Conservation (phyloP, 2,888 invertebrate species). For the Lepidocyrtinus sp. region DNA sequence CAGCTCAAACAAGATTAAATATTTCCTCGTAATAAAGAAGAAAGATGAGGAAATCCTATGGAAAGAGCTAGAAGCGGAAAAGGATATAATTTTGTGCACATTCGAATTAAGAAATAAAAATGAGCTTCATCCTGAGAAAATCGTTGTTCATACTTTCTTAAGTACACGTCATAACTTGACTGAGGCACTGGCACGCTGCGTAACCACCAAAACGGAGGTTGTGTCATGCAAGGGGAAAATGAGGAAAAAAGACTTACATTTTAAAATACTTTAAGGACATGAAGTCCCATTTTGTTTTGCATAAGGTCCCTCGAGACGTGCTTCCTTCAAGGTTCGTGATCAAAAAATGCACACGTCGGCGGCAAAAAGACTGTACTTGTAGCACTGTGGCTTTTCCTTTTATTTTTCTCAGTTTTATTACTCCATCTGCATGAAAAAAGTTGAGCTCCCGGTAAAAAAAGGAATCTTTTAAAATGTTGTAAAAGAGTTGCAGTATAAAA, state of each 20-base stretch:
- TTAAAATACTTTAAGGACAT: constrained; percentile 13
- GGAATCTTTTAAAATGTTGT: constrained; percentile 1
- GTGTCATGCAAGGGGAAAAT: constrained; percentile 27
- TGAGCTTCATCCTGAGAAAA: neutral
- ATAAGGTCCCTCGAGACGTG: constrained; percentile 51
- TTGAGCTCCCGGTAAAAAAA: neutral
- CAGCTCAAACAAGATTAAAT: constrained; percentile 14
- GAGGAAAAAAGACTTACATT: constrained; percentile 12
- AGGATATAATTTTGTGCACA: neutral
- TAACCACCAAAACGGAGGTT: constrained; percentile 11
- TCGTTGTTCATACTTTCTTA: constrained; percentile 14
- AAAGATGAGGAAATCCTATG: no score
- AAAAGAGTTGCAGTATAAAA: constrained; percentile 4
- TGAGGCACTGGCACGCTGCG: constrained; percentile 8
- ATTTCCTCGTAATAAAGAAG: neutral
- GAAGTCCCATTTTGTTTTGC: constrained; percentile 47
- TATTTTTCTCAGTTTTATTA: constrained; percentile 4
- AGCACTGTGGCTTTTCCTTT: neutral
- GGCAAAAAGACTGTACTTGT: constrained; percentile 12
- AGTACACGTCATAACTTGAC: neutral
- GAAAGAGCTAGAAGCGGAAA: neutral
- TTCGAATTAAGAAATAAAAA: constrained; percentile 42
- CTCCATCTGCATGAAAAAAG: neutral
- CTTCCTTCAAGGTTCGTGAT: constrained; percentile 48
- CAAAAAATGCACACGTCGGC: constrained; percentile 36